phyloP scores from a whole-genome alignment of 2,113 vertebrate genomes.

The Aspidoscelis tigris region DNA sequence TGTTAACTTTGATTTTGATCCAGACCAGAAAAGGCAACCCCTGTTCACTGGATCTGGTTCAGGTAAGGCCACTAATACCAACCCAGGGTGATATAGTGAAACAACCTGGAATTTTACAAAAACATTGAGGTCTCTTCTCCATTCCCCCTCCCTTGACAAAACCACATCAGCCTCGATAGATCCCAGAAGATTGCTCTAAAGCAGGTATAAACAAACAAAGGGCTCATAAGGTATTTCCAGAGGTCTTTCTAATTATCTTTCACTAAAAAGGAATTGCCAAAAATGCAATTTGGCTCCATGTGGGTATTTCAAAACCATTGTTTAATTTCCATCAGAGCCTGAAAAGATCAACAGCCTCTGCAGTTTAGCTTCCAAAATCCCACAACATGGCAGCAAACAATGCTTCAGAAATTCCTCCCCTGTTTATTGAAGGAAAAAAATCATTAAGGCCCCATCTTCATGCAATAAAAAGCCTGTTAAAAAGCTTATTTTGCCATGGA shows the following conservation, averaged over 20 bases:
- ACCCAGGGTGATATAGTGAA: background rate
- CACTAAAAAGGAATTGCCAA: conserved; percentile 1
- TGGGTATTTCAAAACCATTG: background rate
- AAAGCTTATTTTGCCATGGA: no score
- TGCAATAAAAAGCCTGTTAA: no score
- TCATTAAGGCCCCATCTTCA: background rate
- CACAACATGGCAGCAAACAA: background rate
- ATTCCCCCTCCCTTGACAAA: background rate
- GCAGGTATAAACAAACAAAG: background rate
- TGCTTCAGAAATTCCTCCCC: conserved; percentile 16
- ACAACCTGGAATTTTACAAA: background rate
- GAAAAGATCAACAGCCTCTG: conserved; percentile 7
- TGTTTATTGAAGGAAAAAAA: conserved; percentile 16
- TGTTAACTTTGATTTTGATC: conserved; percentile 5
- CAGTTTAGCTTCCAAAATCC: background rate
- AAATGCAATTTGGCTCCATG: background rate
- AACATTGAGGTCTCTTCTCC: background rate
- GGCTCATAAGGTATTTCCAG: background rate
- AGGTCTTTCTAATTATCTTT: background rate
- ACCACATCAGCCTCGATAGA: background rate
- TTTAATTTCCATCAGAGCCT: background rate
- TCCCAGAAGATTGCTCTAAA: background rate
- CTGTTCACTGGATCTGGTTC: background rate
- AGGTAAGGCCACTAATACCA: background rate
- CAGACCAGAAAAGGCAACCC: conserved; percentile 14